Evolutionary conservation across 2,797 vertebrate genomes (phyloP), one percentile per base, ranked within the genome.

Genomic region (Gallinago nigripennis): DNA sequence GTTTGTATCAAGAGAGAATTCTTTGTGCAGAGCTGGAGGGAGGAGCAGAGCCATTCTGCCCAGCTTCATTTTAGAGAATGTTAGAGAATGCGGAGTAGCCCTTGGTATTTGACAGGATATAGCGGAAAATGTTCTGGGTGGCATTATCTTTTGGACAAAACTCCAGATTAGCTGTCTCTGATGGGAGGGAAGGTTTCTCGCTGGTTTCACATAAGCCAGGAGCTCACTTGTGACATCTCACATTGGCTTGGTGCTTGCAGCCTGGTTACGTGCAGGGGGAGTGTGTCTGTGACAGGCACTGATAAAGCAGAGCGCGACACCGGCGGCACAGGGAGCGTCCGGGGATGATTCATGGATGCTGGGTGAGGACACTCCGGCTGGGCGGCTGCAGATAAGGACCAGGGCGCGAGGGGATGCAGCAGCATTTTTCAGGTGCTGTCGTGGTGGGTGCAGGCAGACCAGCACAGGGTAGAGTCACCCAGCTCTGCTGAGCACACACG

Each of bases 391-490:
- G 66, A 9, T 20, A 25, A n/a, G 9, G 60, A 19, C 68, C 31
- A 4, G 19, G 11, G 21, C 0, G 19, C 1, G 39, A 16, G 14
- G 63, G 72, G 63, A 13, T 4, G 46, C 1, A 15, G 37, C 7
- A 1, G 10, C 4, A 4, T 31, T n/a, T 51, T 15, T 14, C 43
- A 27, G 66, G 50, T 15, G 46, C n/a, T 56, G 50, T 17, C n/a
- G 5, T 24, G 12, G 9, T 6, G 2, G 35, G 8, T 6, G 64
- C 11, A 0, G 5, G 14, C 37, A 1, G 58, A 28, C 13, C 13
- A 31, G 25, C 27, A 16, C 50, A 18, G 51, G 51, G 51, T 4
- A 53, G 51, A 53, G 51, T 53, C 51, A 28, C 50, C 50, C 50
- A 9, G 50, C 50, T 51, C 50, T 9, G 50, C 15, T 16, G 50